Base-by-base conservation (phyloP, 35 echinoderm and acorn worm species). In the Diadema setosum region DNA sequence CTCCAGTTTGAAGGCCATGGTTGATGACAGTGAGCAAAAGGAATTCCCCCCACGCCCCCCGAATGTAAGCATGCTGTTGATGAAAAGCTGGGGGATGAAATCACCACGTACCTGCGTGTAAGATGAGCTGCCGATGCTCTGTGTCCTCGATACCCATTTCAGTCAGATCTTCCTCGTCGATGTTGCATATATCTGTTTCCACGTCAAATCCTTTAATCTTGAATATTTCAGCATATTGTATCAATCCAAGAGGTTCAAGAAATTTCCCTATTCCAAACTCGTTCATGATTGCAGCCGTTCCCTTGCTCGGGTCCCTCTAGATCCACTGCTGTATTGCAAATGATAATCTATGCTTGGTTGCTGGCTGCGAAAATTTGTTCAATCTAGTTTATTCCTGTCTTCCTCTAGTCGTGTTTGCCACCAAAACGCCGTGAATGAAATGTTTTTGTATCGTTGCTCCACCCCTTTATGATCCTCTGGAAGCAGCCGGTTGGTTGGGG, bases 161-260 rank as follows among this genome's bases (percentile, higher is more conserved):
- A 78, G 82, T 78, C 65, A 94, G 58, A 80, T 90, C 87, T 15
- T 75, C 70, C 37, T 75, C 67, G 49, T 82, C 59, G 40, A 94
- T 61, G 1, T 18, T 67, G 46, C 67, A 61, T 61, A 94, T 85
- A 86, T 94, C 92, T 41, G 64, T 89, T 70, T 94, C 92, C 36
- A 85, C 83, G 61, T 94, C 92, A 42, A 88, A 94, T 65, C 92
- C 92, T 84, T 94, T 94, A 48, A 80, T 94, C 63, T 90, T 82
- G 58, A 94, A 94, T 83, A 94, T 76, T 39, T 86, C 92, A 85
- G 63, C 81, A 86, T 90, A 89, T 65, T 88, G 92, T 69, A 78
- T 87, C 76, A 94, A 90, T 73, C 86, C 92, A 39, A 94, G 65
- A 23, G 92, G 92, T 42, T 61, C 87, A 4, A 94, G 82, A 81